These are phyloP conservation scores for Cactoblastis cactorum DNA, from an alignment of 2,888 invertebrate species.

Conservation along the genomic window DNA sequence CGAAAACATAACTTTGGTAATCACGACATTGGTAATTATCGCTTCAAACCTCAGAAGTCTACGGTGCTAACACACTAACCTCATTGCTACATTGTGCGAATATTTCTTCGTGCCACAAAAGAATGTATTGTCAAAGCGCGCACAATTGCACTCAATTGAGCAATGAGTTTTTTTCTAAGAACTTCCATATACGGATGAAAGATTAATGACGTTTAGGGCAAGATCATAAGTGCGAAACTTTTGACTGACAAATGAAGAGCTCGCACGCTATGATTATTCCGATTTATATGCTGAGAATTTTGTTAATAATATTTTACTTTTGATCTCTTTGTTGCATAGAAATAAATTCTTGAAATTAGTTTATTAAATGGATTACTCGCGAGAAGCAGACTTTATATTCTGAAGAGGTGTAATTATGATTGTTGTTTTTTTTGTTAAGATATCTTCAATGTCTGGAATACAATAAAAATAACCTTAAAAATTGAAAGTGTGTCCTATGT, in stretches of 20 bases:
- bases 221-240: not conserved
- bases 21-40: not conserved
- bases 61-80: slow-evolving; percentile 15
- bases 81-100: slow-evolving; percentile 19
- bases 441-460: too few species aligned
- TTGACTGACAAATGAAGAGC: too few species aligned
- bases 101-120: slow-evolving; percentile 21
- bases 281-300: too few species aligned
- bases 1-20: not conserved
- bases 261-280: too few species aligned
- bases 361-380: too few species aligned
- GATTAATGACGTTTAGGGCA: slow-evolving; percentile 10
- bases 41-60: not conserved
- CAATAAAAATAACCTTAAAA: not conserved
- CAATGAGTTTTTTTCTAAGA: slow-evolving; percentile 20
- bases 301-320: too few species aligned
- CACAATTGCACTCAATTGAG: slow-evolving; percentile 22
- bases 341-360: too few species aligned
- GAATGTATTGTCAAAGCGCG: slow-evolving; percentile 25
- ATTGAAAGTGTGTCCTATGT: not conserved
- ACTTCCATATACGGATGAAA: slow-evolving; percentile 12
- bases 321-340: too few species aligned
- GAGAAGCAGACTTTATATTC: too few species aligned
- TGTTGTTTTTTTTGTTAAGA: too few species aligned
- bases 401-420: too few species aligned